Evolutionary conservation across 2,888 invertebrate genomes (phyloP).

Genomic region (Belgica antarctica): DNA sequence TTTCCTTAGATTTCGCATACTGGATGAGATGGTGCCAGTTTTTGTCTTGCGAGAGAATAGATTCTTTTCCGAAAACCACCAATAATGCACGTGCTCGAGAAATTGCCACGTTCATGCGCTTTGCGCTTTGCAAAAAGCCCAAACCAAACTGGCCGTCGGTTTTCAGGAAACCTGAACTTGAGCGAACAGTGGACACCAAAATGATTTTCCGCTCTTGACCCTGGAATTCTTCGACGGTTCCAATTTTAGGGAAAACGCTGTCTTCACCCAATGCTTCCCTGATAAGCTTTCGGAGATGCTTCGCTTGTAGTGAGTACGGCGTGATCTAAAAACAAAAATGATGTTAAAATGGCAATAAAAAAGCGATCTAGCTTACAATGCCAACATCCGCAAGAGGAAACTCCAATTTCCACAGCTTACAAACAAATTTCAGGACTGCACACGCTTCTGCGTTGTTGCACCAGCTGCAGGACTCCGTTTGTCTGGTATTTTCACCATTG

Average conservation of each 20-base stretch:
- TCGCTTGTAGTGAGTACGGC: conserved; percentile 88
- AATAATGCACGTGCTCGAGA: conserved; percentile 78
- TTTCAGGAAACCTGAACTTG: conserved; percentile 53
- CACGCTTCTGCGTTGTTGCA: conserved; percentile 54
- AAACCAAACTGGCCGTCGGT: conserved; percentile 60
- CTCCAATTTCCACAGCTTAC: background rate
- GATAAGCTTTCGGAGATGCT: conserved; percentile 49
- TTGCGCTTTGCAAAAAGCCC: conserved; percentile 72
- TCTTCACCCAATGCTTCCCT: conserved; percentile 53
- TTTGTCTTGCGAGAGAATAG: conserved; percentile 63
- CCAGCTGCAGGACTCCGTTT: conserved; percentile 45
- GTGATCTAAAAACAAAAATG: conserved; percentile 60
- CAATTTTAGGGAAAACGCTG: conserved; percentile 63
- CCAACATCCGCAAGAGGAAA: conserved; percentile 59
- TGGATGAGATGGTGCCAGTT: conserved; percentile 67
- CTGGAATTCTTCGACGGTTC: conserved; percentile 83
- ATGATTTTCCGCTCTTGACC: conserved; percentile 69
- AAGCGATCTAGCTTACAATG: conserved; percentile 54
- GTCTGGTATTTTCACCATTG: conserved; percentile 11
- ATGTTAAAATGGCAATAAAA: background rate
- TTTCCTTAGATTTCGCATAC: conserved; percentile 59
- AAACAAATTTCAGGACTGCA: conserved; percentile 25
- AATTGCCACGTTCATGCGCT: conserved; percentile 84
- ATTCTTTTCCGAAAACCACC: conserved; percentile 81
- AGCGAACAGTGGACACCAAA: conserved; percentile 69